phyloP scores from a whole-genome alignment of 1,140 invertebrate species.

The Amphibalanus amphitrite region DNA sequence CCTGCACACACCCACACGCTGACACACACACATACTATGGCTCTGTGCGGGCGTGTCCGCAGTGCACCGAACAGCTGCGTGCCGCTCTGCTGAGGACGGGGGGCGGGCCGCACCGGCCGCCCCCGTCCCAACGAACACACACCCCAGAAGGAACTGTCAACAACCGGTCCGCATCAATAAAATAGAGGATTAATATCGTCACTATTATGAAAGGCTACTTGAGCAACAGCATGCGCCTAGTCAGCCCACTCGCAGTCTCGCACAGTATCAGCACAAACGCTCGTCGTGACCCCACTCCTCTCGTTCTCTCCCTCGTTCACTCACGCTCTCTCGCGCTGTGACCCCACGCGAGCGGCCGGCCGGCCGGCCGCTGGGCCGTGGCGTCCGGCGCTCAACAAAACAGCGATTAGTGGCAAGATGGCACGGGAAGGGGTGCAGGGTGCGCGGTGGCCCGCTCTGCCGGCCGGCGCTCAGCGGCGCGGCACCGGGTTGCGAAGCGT shows the following conservation, averaged over 20 bases:
- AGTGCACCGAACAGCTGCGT: too few relatives aligned
- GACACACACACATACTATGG: background rate
- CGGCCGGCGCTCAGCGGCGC: background rate
- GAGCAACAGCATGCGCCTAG: too few relatives aligned
- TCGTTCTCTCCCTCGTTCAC: too few relatives aligned
- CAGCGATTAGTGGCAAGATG: background rate
- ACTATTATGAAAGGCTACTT: too few relatives aligned
- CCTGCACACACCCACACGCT: background rate
- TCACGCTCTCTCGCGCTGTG: background rate
- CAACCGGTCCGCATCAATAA: background rate
- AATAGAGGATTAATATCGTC: background rate
- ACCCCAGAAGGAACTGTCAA: background rate
- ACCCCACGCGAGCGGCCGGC: background rate
- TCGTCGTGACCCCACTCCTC: too few relatives aligned
- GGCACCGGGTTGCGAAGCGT: constrained; percentile 56
- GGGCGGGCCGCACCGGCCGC: background rate
- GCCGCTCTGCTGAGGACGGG: too few relatives aligned
- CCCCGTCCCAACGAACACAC: background rate
- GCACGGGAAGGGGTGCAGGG: too few relatives aligned
- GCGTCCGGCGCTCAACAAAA: background rate
- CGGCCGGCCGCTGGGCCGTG: background rate
- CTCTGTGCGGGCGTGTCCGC: background rate
- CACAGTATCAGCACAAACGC: too few relatives aligned
- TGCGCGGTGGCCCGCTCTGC: background rate
- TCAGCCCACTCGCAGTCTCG: too few relatives aligned